Evolutionary conservation across 2,797 vertebrate species (phyloP), one percentile per base, ranked within the genome.

Genomic region (Tinamus major): DNA sequence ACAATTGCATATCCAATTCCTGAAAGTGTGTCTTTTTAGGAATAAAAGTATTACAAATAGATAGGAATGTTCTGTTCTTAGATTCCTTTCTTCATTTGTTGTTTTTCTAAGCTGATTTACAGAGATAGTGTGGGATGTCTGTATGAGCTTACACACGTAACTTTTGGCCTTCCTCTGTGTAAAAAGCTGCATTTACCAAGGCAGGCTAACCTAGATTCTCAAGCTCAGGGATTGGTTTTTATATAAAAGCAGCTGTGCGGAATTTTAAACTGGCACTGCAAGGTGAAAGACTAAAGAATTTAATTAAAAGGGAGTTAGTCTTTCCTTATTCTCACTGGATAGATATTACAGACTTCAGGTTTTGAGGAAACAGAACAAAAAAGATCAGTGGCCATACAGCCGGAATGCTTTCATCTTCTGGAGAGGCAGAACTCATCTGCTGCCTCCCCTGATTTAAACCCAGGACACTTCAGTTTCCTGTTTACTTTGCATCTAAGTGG

Each of bases 391-490:
- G n/a, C 48, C 26, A 2, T 84, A 72, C 77, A 20, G 27, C 81
- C 72, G 55, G 89, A 89, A 92, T 77, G 26, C 71, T 86, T 92
- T 82, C 83, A 80, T 90, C 90, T 89, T 92, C 92, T 59, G 42
- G 83, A 93, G 92, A 69, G 27, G 31, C 79, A 83, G 86, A 95
- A 92, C 65, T 89, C 80, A 85, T 94, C 94, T 95, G 85, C 65
- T 83, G 81, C 79, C 92, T 95, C 94, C 84, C 69, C 68, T 92
- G 79, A 59, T 94, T 94, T 94, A 94, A 96, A 96, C 81, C 90
- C 78, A 80, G 71, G 90, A 93, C 89, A 95, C 94, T 94, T 95
- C 79, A 53, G 88, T 94, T 95, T 96, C 95, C 95, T 96, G 89
- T 93, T 97, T 97, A 93, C 80, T 94, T 97, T 92, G 67, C 74